Evolutionary conservation across 2,797 vertebrate genomes (phyloP), one percentile per base, ranked within the genome.

Genomic region (Crenichthys baileyi): DNA sequence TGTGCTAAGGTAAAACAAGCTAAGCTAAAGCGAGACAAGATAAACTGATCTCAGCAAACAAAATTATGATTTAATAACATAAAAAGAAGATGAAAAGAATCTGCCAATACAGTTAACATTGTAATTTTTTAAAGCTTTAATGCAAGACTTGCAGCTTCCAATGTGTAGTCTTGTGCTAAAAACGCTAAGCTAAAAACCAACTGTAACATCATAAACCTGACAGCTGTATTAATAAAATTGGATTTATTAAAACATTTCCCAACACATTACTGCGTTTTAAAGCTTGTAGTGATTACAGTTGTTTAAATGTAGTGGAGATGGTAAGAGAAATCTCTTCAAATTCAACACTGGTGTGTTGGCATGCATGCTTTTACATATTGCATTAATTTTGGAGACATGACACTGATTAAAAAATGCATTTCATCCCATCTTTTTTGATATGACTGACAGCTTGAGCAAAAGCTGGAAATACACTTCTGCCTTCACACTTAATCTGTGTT

Each of bases 401-500:
- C 3, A 12, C 56, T 74, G 51, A 82, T 68, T 77, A 79, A 79
- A 79, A 81, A 85, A 83, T 78, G 68, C 79, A 61, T 7, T 24
- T 51, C 80, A 51, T 7, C 24, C 44, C 18, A 73, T 77, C 75
- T 46, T 60, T 73, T 78, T 80, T 60, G 44, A 81, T 82, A 71
- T 87, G 79, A 90, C 71, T 50, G 80, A 80, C 65, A 18, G 77
- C 67, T 81, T 16, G 72, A 70, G 81, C 70, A 77, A 67, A 76
- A 65, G 79, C 85, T 83, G 2, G 1, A 73, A 80, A 84, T 18
- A 0, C 26, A 11, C 77, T 76, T 74, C 82, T 70, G 78, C 85
- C 70, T 85, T 84, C 79, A 81, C 83, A 79, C 70, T 83, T 84
- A 84, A 88, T 89, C 82, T 85, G 82, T 80, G 73, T 86, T 87